Evolutionary conservation across 1,140 invertebrate genomes (phyloP).

Genomic region (Stegodyphus mimosarum): DNA sequence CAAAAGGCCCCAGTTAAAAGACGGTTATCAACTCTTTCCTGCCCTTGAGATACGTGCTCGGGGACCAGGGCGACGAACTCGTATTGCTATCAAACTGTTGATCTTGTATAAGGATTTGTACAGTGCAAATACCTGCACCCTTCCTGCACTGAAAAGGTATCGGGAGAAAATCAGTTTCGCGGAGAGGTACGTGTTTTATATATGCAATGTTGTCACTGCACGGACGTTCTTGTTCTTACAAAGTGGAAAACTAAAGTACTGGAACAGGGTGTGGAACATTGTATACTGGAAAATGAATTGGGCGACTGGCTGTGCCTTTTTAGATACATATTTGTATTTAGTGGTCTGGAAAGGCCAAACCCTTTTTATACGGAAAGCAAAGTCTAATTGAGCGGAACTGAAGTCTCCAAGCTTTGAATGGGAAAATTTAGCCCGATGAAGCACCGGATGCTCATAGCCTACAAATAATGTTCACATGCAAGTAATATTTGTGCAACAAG

Average conservation of each 20-base stretch:
- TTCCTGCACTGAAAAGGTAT: neutral
- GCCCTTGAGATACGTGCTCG: slow-evolving; percentile 15
- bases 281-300: neutral
- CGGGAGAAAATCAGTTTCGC: neutral
- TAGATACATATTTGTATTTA: too few species aligned
- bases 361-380: too few species aligned
- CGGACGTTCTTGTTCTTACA: too few species aligned
- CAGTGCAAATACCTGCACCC: slow-evolving; percentile 54
- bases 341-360: too few species aligned
- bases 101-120: slow-evolving; percentile 37
- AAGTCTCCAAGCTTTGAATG: too few species aligned
- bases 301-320: too few species aligned
- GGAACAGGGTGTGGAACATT: neutral
- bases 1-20: slow-evolving; percentile 2
- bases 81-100: slow-evolving; percentile 10
- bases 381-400: too few species aligned
- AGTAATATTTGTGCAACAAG: too few species aligned
- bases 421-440: too few species aligned
- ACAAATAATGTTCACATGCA: too few species aligned
- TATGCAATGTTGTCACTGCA: too few species aligned
- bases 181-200: neutral
- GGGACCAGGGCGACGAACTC: slow-evolving; percentile 31
- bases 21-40: slow-evolving; percentile 48
- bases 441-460: too few species aligned
- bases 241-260: neutral